These are phyloP conservation scores for Pentamera pediparva DNA, from an alignment of 53 echinoderm and acorn worm species.

Conservation along the genomic window DNA sequence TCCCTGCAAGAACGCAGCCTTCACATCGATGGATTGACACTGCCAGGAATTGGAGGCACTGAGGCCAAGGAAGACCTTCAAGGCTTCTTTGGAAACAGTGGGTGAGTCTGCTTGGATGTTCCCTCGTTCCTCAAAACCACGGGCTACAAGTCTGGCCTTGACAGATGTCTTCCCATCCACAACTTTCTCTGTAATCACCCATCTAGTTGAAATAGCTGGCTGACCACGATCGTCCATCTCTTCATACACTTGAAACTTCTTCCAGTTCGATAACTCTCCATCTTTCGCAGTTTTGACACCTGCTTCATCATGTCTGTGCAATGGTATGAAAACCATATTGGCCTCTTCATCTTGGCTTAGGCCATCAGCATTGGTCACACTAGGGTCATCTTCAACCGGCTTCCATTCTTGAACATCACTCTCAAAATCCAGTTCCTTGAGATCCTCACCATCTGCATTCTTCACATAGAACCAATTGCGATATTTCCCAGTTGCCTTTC, in stretches of 20 bases:
- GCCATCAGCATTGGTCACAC: too few species aligned
- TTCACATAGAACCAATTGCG: slow-evolving; percentile 6
- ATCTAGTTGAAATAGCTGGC: slow-evolving; percentile 28
- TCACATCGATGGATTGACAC: background rate
- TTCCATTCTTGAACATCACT: too few species aligned
- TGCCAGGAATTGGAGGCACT: background rate
- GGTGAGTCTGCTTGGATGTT: slow-evolving; percentile 10
- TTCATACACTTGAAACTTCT: slow-evolving; percentile 33
- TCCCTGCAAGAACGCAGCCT: slow-evolving; percentile 1
- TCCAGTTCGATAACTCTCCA: slow-evolving; percentile 37
- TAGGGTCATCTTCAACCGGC: too few species aligned
- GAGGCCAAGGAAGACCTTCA: background rate
- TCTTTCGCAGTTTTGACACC: slow-evolving; percentile 29
- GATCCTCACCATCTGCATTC: background rate
- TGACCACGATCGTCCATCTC: slow-evolving; percentile 39
- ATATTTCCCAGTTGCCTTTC: slow-evolving; percentile 13
- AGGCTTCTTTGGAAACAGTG: slow-evolving; percentile 1
- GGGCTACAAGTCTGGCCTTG: slow-evolving; percentile 41
- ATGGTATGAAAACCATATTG: too few species aligned
- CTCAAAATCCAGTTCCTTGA: background rate
- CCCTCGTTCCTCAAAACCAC: slow-evolving; percentile 48
- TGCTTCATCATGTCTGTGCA: too few species aligned
- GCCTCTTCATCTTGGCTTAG: too few species aligned
- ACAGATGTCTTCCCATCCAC: slow-evolving; percentile 26
- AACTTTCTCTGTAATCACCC: slow-evolving; percentile 43